A percentile compares a stretch with the other conserved stretches of the same genome.
Evolutionary conservation across 2,113 vertebrate genomes (phyloP).

Genomic region (Solenodon paradoxus): DNA sequence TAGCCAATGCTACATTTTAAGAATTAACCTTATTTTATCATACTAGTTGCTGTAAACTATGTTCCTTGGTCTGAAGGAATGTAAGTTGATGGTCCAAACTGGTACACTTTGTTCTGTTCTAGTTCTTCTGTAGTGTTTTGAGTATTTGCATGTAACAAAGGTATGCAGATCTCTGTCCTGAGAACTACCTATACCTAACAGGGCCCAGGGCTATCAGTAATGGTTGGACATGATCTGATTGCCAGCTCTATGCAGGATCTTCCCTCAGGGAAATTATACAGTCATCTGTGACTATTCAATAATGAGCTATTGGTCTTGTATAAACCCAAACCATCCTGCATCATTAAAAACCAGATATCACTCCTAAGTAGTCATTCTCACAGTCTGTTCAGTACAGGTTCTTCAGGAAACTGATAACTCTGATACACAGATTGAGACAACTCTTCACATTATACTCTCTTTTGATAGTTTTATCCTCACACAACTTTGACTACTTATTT

Average conservation of each 20-base stretch:
- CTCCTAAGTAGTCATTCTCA: not conserved
- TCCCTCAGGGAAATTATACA: not conserved
- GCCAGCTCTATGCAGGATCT: not conserved
- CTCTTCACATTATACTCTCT: not conserved
- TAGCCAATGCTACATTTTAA: not conserved
- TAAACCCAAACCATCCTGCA: not conserved
- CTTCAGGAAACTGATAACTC: not conserved
- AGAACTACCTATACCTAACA: not conserved
- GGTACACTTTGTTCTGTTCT: not conserved
- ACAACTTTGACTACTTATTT: not conserved
- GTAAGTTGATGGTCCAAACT: not conserved
- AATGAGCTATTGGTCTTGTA: not conserved
- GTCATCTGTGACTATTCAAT: not conserved
- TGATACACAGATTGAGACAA: not conserved
- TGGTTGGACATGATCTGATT: not conserved
- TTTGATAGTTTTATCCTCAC: not conserved
- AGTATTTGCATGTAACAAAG: not conserved
- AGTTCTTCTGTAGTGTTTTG: not conserved
- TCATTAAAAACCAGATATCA: not conserved
- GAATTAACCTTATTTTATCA: slow-evolving; percentile 5
- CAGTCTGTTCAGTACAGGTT: not conserved
- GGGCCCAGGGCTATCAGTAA: not conserved
- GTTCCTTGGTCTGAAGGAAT: not conserved
- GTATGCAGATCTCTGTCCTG: not conserved
- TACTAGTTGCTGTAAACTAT: not conserved